Base-by-base conservation (phyloP, 2,113 vertebrate genomes). In the Callorhinus ursinus region DNA sequence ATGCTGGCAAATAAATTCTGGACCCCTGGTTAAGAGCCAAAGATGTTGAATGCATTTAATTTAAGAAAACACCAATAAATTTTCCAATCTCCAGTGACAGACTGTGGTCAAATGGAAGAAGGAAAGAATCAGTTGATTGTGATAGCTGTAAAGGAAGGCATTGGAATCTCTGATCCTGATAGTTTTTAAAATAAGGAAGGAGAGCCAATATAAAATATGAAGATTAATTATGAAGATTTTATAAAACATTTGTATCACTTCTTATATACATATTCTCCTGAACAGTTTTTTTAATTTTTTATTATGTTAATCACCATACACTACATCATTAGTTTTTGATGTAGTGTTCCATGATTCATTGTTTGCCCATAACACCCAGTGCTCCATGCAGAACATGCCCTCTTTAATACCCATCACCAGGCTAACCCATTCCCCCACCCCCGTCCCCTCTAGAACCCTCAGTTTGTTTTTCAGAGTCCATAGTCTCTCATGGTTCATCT, bases 1-100 rank as follows among this genome's bases (percentile, higher is more conserved):
- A 39, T 71, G 71, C 53, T 97, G 61, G 90, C 46, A 89, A 88
- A 46, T n/a, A 85, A 93, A 87, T 77, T 33, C 49, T 53, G 28
- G 51, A 90, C 4, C 22, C 51, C 36, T 63, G 36, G 90, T 67
- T 84, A 69, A 93, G 95, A 94, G 12, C 5, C 76, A 84, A 84
- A 88, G n/a, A 67, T 22, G 19, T 15, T n/a, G 57, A 46, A 49
- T 77, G 26, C 49, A 33, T 87, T 88, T 67, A 77, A 92, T 71
- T 81, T 86, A 94, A 87, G 57, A 91, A 26, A 14, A 84, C 24
- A 8, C 33, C 22, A 39, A 4, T 69, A 72, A 72, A 55, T 89
- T 79, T 91, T 51, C 51, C 46, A 59, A 18, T 67, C 63, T 82
- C 69, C 55, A 26, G 2, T 76, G 31, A 87, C 7, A 59, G 22